Conservation (phyloP, 2,113 vertebrate genomes). For the Pontoporia blainvillei region DNA sequence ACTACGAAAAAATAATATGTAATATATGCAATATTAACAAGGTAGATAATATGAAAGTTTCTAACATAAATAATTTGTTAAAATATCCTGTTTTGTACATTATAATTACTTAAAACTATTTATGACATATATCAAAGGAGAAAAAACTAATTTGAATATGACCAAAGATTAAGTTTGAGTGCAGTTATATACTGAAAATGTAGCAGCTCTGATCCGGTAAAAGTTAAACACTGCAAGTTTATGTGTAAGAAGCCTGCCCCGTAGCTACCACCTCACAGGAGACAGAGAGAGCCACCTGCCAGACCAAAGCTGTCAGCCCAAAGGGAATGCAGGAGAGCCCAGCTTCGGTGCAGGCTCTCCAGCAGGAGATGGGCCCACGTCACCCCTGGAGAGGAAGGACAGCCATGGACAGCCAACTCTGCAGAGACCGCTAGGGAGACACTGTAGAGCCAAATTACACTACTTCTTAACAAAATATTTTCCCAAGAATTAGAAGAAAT, state of each 20-base stretch:
- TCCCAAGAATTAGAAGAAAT: neutral
- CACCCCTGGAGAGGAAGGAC: too few species aligned
- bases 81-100: neutral
- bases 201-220: neutral
- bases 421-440: accelerated
- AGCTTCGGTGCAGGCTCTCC: too few species aligned
- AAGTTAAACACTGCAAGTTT: neutral
- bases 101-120: neutral
- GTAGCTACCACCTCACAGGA: neutral
- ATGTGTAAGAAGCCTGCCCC: accelerated
- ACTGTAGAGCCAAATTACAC: neutral
- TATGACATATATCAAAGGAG: neutral
- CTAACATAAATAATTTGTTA: neutral
- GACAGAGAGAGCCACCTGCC: neutral
- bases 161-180: neutral
- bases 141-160: neutral
- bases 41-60: neutral
- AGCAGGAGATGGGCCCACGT: too few species aligned
- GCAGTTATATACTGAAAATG: neutral
- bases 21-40: neutral
- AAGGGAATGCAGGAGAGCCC: too few species aligned
- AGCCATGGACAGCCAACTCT: accelerated
- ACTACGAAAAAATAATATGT: neutral
- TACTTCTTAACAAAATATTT: neutral
- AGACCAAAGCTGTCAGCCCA: too few species aligned